Base-by-base conservation (phyloP, 1,140 invertebrate genomes). In the Drosophila micromelanica region DNA sequence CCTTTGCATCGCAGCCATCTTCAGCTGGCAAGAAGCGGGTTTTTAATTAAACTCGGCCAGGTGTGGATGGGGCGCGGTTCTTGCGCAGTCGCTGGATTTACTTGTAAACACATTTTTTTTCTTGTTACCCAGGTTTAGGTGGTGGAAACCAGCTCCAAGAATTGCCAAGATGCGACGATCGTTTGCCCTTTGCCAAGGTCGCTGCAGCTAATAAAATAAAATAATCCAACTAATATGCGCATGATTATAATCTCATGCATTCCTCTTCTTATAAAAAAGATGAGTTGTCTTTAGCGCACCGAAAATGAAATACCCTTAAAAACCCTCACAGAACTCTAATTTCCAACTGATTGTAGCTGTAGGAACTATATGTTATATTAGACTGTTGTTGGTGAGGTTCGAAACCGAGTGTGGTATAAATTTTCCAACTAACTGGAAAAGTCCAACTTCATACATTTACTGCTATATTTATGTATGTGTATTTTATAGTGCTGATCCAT, bases 31-130 rank as follows among this genome's bases (percentile, higher is more conserved):
- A 49, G 56, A 52, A 62, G 68, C 60, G 51, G 57, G 63, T 85
- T 59, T 85, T 75, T 86, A 69, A 86, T 86, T 76, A 57, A 67
- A 73, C 61, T 62, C 48, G 30, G 3, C 13, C 42, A 49, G 43
- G 73, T 76, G 48, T 48, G 51, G 43, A 49, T 55, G 64, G 56
- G 57, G 63, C 20, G 48, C 59, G 61, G 60, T 56, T 54, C 43
- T 49, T 45, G 30, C 27, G 38, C 9, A 59, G 15, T 35, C 23
- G 52, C 42, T 7, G 12, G 75, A 40, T 35, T 73, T 40, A 38
- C 20, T 55, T 38, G 12, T n/a, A 4, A 27, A 27, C 37, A 42
- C 37, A 55, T 46, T 46, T 46, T 15, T 23, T 46, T 6, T 43
- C n/a, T n/a, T n/a, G n/a, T n/a, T 15, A 4, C 20, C 20, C 37